Base-by-base conservation (phyloP, 1,140 invertebrate genomes). In the Cryptotermes secundus region DNA sequence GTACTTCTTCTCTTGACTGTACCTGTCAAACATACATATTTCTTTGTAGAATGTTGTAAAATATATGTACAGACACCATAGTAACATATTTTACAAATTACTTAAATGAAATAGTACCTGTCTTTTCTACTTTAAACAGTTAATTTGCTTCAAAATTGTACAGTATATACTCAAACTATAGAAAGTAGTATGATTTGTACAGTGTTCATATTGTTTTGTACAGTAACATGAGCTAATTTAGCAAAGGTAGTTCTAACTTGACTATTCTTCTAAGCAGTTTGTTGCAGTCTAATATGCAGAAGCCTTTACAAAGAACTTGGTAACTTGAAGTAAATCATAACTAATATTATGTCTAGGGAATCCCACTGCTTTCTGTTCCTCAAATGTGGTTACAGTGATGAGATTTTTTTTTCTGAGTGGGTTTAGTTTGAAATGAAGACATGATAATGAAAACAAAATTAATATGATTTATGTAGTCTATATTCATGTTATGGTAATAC, bases 181-280 rank as follows among this genome's bases (percentile, higher is more conserved):
- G 53, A 59, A 59, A 9, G 59, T 72, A 72, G 59, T 72, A n/a
- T 72, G 9, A 72, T 31, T 72, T 72, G 59, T 72, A 72, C 59
- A 72, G n/a, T 72, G n/a, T 16, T 72, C n/a, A 72, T 72, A 6
- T 72, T 72, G 3, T 16, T 49, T 26, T 82, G 38, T 82, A 82
- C 81, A 82, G 42, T 82, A 82, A 82, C 81, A 45, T 59, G 59
- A 82, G 81, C 81, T 82, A 82, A 45, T 53, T 82, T 82, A 38
- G 81, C 35, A 45, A 82, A 26, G 4, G 6, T 82, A 38, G 6
- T 49, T 82, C 53, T 81, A 45, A 81, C 80, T 81, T 82, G 53
- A 82, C 81, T 53, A 34, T 82, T 82, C 38, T 82, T 82, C 7
- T 82, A 35, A 22, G 31, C 31, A 82, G 31, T 53, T 38, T 82